Evolutionary conservation across 1,140 invertebrate genomes (phyloP).

Genomic region (Brachionus asplanchnoidis): DNA sequence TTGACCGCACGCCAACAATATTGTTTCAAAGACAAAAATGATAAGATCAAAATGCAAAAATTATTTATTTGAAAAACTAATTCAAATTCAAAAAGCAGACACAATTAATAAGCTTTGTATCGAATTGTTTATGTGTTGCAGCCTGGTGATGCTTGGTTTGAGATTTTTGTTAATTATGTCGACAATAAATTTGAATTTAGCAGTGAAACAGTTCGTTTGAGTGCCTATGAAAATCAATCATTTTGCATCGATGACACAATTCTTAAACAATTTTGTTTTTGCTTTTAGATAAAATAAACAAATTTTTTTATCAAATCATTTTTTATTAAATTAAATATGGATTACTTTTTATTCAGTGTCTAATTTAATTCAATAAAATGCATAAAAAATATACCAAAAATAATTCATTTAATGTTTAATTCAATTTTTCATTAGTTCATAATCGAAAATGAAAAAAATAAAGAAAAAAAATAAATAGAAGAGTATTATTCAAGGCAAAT

Average conservation of each 20-base stretch:
- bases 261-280: neutral
- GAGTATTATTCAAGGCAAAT: too few relatives aligned
- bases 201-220: neutral
- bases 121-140: neutral
- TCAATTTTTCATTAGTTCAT: too few relatives aligned
- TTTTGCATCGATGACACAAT: neutral
- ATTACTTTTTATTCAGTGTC: too few relatives aligned
- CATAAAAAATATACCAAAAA: too few relatives aligned
- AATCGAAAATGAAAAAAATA: too few relatives aligned
- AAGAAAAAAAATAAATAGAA: too few relatives aligned
- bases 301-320: too few relatives aligned
- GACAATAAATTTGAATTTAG: neutral
- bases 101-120: neutral
- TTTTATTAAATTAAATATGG: too few relatives aligned
- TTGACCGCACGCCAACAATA: too few relatives aligned
- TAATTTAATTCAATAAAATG: too few relatives aligned
- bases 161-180: neutral
- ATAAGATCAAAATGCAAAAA: neutral
- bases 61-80: neutral
- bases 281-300: neutral
- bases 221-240: neutral
- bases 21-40: neutral
- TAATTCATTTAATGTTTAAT: too few relatives aligned
- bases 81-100: neutral
- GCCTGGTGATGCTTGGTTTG: conserved; percentile 22